These are phyloP conservation scores for Rhingia rostrata DNA, from an alignment of 2,888 invertebrate genomes.

Conservation along the genomic window DNA sequence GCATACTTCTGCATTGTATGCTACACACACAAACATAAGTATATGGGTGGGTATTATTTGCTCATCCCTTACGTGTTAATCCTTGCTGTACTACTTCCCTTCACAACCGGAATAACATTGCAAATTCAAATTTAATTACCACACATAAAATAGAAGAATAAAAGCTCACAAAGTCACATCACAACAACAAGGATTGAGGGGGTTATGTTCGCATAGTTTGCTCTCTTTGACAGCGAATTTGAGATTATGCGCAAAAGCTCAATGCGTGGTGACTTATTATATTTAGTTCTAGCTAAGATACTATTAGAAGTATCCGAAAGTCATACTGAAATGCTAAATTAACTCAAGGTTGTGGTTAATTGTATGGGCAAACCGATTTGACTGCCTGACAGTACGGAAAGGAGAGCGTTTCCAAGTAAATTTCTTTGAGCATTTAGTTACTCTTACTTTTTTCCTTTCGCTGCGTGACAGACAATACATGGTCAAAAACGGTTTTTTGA, in stretches of 20 bases:
- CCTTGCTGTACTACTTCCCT: conserved; percentile 1
- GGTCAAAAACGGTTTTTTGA: too few species aligned
- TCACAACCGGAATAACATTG: conserved; percentile 3
- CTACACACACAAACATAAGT: neutral
- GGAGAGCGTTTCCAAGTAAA: too few species aligned
- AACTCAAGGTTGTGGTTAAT: neutral
- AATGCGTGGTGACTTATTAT: conserved; percentile 39
- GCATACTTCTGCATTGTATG: neutral
- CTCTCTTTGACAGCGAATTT: neutral
- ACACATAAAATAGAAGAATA: neutral
- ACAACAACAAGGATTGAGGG: neutral
- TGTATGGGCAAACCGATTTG: neutral
- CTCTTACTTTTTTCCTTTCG: too few species aligned
- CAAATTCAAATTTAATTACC: conserved; percentile 27
- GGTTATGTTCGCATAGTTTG: neutral
- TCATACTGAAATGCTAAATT: neutral
- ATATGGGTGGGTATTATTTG: conserved; percentile 6
- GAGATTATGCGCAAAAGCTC: conserved; percentile 41
- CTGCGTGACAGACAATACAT: too few species aligned
- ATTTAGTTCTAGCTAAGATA: conserved; percentile 1
- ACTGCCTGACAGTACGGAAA: too few species aligned
- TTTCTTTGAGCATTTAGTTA: too few species aligned
- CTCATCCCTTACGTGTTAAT: conserved; percentile 4
- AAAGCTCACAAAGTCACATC: conserved; percentile 7
- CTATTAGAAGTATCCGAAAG: conserved; percentile 17